Conservation (phyloP, 2,888 invertebrate genomes). For the Limulus polyphemus region DNA sequence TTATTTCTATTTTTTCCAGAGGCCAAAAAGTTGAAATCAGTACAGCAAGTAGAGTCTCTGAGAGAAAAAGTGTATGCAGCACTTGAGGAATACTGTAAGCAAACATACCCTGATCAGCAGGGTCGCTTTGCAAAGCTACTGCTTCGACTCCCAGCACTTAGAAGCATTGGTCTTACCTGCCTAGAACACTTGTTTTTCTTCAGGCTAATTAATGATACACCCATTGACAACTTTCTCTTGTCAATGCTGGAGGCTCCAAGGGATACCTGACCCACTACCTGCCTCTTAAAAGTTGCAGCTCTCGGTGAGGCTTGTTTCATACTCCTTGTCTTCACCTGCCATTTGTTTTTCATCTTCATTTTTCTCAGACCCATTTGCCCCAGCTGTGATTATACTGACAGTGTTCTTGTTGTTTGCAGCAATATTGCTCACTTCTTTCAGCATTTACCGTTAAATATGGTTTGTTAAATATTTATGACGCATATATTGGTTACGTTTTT, state of each 20-base stretch:
- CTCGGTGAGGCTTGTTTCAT: too few relatives aligned
- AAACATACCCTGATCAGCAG: constrained; percentile 75
- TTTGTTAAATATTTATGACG: too few relatives aligned
- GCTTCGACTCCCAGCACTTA: constrained; percentile 70
- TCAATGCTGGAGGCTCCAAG: constrained; percentile 58
- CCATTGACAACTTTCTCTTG: constrained; percentile 68
- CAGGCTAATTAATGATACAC: constrained; percentile 73
- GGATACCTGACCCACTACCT: not conserved
- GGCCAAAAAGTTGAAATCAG: constrained; percentile 73
- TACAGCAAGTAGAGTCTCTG: constrained; percentile 65
- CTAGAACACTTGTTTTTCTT: constrained; percentile 90
- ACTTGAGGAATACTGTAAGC: constrained; percentile 85
- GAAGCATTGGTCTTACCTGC: constrained; percentile 86
- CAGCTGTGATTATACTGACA: too few relatives aligned
- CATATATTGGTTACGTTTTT: too few relatives aligned
- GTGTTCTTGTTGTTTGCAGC: too few relatives aligned
- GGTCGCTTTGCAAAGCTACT: constrained; percentile 91
- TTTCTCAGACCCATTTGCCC: too few relatives aligned
- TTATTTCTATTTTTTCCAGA: constrained; percentile 41
- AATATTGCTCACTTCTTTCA: too few relatives aligned
- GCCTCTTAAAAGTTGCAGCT: too few relatives aligned
- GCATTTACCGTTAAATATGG: too few relatives aligned
- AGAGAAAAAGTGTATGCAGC: constrained; percentile 90
- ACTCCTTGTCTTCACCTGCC: too few relatives aligned
- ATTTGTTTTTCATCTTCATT: too few relatives aligned